Evolutionary conservation across 2,888 invertebrate species (phyloP), one percentile per base, ranked within the genome.

Genomic region (Nemapogon koenigi): DNA sequence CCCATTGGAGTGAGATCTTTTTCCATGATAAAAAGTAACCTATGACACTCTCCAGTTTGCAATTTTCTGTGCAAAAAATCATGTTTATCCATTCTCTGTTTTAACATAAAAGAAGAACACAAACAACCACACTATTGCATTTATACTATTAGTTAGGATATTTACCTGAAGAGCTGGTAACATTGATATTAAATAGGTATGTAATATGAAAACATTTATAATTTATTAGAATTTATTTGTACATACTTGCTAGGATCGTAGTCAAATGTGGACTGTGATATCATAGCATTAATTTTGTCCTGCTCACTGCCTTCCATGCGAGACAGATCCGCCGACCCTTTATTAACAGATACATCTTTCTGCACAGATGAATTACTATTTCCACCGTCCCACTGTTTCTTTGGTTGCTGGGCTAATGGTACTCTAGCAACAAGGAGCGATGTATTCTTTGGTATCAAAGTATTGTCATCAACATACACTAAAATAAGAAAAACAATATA

Each of bases 271-370:
- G 97, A 96, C 66, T 97, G 97, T 46, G 91, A 86, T 86, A 97
- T 97, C 94, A 98, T 97, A 44, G 95, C 95, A 64, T 90, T 89
- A 54, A 99, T 96, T 78, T 97, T 97, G 60, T 99, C 97, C 60
- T 95, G 95, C 78, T 99, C 99, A 37, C 94, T 91, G 45, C 92
- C 93, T 78, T 94, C 92, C 75, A 95, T 86, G 68, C 87, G 89
- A 29, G 91, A 88, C 49, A 97, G 76, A 79, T 96, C 95, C 38
- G 92, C 87, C 47, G 88, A 82, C 54, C 88, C 85, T 31, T 84
- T 83, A 49, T 84, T 83, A 51, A 70, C 83, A 53, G 72, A 62
- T 41, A 68, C 73, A 73, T 67, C 75, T 63, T 62, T 73, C 39
- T 59, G 69, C 46, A 50, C 58, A 15, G 79, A 66, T 44, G 70